Conservation (phyloP, 2,888 invertebrate genomes). For the Leptopilina drosophilae region DNA sequence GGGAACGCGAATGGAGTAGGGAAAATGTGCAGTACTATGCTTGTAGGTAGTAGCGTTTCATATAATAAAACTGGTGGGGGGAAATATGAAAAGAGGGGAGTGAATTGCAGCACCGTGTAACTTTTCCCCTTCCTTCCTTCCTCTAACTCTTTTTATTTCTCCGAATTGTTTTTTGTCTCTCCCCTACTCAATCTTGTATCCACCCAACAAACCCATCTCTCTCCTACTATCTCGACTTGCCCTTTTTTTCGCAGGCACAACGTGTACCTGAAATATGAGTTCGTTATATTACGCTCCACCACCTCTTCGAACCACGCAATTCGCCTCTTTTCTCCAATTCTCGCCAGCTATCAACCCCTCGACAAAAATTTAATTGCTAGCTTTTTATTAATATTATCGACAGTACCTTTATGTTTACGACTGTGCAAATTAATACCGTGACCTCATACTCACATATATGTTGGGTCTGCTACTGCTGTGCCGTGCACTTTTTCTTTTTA, state of each 20-base stretch:
- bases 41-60: slow-evolving; percentile 48
- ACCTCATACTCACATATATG: slow-evolving; percentile 41
- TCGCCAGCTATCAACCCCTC: slow-evolving; percentile 43
- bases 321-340: slow-evolving; percentile 47
- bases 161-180: slow-evolving; percentile 57
- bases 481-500: neutral
- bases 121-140: slow-evolving; percentile 46
- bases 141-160: slow-evolving; percentile 56
- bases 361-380: slow-evolving; percentile 73
- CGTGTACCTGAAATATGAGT: slow-evolving; percentile 69
- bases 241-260: slow-evolving; percentile 48
- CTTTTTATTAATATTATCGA: slow-evolving; percentile 77
- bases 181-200: slow-evolving; percentile 55
- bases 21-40: neutral
- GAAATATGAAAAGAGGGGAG: slow-evolving; percentile 55
- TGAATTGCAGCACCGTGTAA: slow-evolving; percentile 59
- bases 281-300: slow-evolving; percentile 64
- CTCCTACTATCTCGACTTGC: slow-evolving; percentile 40
- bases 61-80: slow-evolving; percentile 46
- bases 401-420: slow-evolving; percentile 73
- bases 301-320: slow-evolving; percentile 54
- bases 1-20: slow-evolving; percentile 45
- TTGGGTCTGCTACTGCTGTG: slow-evolving; percentile 42
- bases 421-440: slow-evolving; percentile 70
- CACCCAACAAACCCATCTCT: slow-evolving; percentile 51